Evolutionary conservation across 2,113 vertebrate genomes (phyloP).

Genomic region (Heterocephalus glaber): DNA sequence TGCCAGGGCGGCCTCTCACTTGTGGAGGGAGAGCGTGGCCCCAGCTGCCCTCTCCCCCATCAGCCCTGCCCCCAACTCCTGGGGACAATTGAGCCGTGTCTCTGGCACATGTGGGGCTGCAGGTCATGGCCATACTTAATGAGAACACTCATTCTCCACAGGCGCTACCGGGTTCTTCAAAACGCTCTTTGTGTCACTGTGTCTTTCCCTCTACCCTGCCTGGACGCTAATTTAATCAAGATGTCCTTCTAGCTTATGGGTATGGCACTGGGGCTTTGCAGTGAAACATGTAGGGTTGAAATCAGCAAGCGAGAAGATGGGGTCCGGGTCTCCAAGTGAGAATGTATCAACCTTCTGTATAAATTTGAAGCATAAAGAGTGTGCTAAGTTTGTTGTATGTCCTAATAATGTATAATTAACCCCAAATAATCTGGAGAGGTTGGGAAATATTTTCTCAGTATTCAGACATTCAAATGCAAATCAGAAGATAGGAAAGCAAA

Average conservation of each 20-base stretch:
- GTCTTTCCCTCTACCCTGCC: conserved; percentile 67
- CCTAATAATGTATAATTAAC: conserved; percentile 41
- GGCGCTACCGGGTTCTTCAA: conserved; percentile 78
- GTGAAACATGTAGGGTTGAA: conserved; percentile 75
- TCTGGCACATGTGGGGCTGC: conserved; percentile 71
- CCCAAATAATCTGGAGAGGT: conserved; percentile 34
- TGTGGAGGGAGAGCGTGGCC: neutral
- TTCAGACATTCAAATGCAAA: neutral
- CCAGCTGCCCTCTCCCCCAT: neutral
- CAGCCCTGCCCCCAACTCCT: conserved; percentile 49
- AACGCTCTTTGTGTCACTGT: conserved; percentile 83
- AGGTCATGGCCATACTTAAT: conserved; percentile 82
- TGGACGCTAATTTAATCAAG: conserved; percentile 85
- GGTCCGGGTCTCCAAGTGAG: conserved; percentile 39
- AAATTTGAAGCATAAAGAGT: neutral
- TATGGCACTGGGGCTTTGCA: conserved; percentile 73
- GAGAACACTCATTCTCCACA: conserved; percentile 80
- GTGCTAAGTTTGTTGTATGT: neutral
- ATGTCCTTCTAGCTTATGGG: conserved; percentile 80
- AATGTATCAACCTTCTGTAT: neutral
- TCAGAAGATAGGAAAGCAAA: neutral
- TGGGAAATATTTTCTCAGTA: conserved; percentile 62
- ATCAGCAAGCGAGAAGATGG: conserved; percentile 72
- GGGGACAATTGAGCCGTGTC: conserved; percentile 68
- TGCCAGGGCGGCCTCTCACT: neutral